Conservation (phyloP, 1,140 invertebrate genomes). For the Oedothorax gibbosus region DNA sequence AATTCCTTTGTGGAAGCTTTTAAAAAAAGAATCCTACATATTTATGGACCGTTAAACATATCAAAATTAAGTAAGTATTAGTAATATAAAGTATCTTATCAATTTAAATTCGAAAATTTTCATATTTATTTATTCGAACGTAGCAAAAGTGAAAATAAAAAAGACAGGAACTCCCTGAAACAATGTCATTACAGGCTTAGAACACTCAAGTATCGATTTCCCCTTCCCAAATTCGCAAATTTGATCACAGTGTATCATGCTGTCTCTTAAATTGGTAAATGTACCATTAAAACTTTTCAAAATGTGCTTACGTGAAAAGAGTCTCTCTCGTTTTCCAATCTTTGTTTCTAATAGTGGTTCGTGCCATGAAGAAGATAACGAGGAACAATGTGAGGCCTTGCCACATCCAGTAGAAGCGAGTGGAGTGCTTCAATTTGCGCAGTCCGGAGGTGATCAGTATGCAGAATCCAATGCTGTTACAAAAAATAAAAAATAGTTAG, state of each 20-base stretch:
- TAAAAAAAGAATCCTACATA: no score
- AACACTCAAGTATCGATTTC: no score
- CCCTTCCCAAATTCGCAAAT: no score
- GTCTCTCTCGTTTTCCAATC: conserved; percentile 85
- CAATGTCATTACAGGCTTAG: no score
- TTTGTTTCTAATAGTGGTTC: conserved; percentile 78
- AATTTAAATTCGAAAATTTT: no score
- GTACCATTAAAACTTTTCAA: neutral
- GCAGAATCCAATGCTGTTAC: conserved; percentile 67
- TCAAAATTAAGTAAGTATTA: no score
- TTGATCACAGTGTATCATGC: neutral
- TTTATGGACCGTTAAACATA: no score
- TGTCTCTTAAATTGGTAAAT: neutral
- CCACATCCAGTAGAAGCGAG: conserved; percentile 75
- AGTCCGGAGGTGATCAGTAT: conserved; percentile 66
- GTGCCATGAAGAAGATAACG: conserved; percentile 74
- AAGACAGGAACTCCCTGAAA: no score
- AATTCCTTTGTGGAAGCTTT: no score
- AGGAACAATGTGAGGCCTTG: conserved; percentile 70
- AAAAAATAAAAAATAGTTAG: conserved; percentile 24
- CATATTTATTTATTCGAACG: no score
- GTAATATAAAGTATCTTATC: no score
- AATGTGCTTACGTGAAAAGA: conserved; percentile 67
- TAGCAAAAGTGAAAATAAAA: no score
- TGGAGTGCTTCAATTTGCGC: conserved; percentile 65